Conservation (phyloP, 2,888 invertebrate genomes). For the Rhabditoides inermis region DNA sequence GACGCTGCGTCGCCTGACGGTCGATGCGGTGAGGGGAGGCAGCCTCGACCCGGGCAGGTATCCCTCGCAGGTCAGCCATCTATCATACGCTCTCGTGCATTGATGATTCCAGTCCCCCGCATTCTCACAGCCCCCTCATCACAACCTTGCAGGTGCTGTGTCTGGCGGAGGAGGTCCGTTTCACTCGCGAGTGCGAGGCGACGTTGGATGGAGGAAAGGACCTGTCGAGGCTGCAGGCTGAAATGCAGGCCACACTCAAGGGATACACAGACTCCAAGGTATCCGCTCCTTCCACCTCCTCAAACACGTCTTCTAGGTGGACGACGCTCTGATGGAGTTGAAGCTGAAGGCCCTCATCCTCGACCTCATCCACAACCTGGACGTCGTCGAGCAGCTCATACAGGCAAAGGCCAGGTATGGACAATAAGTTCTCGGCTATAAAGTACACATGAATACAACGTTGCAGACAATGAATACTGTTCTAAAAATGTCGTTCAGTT, state of each 20-base stretch:
- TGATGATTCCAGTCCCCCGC: background rate
- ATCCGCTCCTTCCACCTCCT: constrained; percentile 12
- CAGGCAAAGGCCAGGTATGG: constrained; percentile 61
- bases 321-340: constrained; percentile 63
- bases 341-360: constrained; percentile 85
- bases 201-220: constrained; percentile 42
- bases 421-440: background rate
- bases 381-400: constrained; percentile 71
- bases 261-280: constrained; percentile 57
- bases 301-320: constrained; percentile 8
- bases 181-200: constrained; percentile 75
- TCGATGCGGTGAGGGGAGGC: constrained; percentile 59
- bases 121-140: background rate
- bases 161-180: constrained; percentile 73
- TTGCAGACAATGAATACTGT: background rate
- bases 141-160: constrained; percentile 64
- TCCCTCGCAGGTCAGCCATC: constrained; percentile 64
- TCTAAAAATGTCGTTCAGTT: no score
- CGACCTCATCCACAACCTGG: constrained; percentile 83
- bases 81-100: background rate
- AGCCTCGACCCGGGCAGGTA: constrained; percentile 63
- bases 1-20: constrained; percentile 67
- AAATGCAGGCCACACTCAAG: constrained; percentile 55
- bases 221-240: constrained; percentile 49
- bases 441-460: constrained; percentile 2